Base-by-base conservation (phyloP, 37 sponge, comb jelly and placozoan species). In the Oopsacas minuta region DNA sequence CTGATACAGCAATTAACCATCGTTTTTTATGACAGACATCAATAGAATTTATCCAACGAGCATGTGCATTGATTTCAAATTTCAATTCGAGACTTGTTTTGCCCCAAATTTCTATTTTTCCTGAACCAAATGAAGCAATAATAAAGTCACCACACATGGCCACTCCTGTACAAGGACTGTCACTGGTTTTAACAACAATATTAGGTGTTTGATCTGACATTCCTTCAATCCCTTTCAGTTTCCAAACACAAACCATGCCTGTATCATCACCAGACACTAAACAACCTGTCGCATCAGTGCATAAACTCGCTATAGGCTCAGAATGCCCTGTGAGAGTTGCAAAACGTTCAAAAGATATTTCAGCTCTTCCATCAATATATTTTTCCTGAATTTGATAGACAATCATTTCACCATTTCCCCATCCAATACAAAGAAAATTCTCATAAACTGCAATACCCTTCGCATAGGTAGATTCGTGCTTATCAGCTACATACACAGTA, bases 381-480 rank as follows among this genome's bases (percentile, higher is more conserved):
- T 8, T 42, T 42, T 42, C 49, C 15, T 42, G 8, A 17, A 61
- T 20, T 12, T 61, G 75, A 61, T 32, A 61, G 22, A 61, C 75
- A 25, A 61, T 61, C 5, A 61, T 61, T 12, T 61, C 75, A 61
- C 28, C 28, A 61, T 61, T 61, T 12, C 75, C 75, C 7, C 5
- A 25, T 3, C 75, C 75, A 20, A 61, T 61, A n/a, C 75, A 61
- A 32, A 61, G 75, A 12, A 61, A 61, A 32, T 61, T 61, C 28
- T n/a, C 75, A 61, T 61, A 61, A 61, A n/a, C 75, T 61, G 75
- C 75, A 61, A 61, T 61, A 20, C 75, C 75, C 30, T 61, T 61
- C 1, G 17, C 75, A 61, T 61, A 61, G 1, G 22, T 25, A 34
- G 30, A 25, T 34, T 61, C 1, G 30, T 10, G 28, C 28, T 61